Conservation (phyloP, 2,888 invertebrate species). For the Harpalus rubripes region DNA sequence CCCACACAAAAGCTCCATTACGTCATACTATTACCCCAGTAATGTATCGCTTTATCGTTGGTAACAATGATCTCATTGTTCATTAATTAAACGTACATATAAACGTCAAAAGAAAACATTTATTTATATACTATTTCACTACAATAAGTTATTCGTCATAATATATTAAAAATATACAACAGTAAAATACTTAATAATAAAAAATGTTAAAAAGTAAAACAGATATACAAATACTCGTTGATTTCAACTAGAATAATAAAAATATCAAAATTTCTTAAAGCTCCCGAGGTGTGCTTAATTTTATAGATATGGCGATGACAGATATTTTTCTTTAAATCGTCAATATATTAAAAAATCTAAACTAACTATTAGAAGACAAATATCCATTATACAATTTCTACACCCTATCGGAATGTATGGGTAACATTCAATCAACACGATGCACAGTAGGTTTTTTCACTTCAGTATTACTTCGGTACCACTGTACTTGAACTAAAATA, state of each 20-base stretch:
- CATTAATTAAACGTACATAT: slow-evolving; percentile 6
- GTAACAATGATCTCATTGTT: slow-evolving; percentile 26
- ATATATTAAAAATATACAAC: slow-evolving; percentile 15
- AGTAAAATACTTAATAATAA: slow-evolving; percentile 9
- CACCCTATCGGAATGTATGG: slow-evolving; percentile 68
- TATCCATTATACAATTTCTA: slow-evolving; percentile 11
- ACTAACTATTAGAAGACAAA: slow-evolving; percentile 1
- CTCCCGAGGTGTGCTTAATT: slow-evolving; percentile 4
- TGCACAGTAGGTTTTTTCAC: slow-evolving; percentile 74
- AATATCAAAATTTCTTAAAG: neutral
- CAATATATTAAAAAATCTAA: neutral
- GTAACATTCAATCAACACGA: slow-evolving; percentile 76
- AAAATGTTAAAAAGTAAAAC: slow-evolving; percentile 11
- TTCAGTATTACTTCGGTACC: slow-evolving; percentile 81
- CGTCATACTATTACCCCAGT: slow-evolving; percentile 33
- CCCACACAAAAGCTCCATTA: slow-evolving; percentile 8
- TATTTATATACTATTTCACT: slow-evolving; percentile 15
- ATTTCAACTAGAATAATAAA: slow-evolving; percentile 1
- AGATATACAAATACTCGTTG: slow-evolving; percentile 41
- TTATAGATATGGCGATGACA: slow-evolving; percentile 34
- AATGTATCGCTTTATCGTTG: neutral
- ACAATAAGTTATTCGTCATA: slow-evolving; percentile 34
- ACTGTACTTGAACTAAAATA: slow-evolving; percentile 85
- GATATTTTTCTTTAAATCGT: slow-evolving; percentile 8
- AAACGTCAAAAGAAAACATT: slow-evolving; percentile 24